Conservation (phyloP, 2,113 vertebrate species). For the Hemiprocne comata region DNA sequence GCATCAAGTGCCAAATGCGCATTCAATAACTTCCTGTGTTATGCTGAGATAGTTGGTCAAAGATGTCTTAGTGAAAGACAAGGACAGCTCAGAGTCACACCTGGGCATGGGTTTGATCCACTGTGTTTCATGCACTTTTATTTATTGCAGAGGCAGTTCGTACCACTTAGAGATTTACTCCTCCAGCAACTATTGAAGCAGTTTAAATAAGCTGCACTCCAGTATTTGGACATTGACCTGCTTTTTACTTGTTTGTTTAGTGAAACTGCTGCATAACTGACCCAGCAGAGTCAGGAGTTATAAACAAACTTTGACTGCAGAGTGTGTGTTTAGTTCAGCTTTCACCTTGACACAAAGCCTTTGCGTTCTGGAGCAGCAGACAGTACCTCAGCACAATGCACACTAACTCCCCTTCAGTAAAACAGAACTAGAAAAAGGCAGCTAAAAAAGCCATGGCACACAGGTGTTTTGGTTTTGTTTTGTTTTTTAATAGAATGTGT, state of each 20-base stretch:
- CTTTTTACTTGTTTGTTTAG: slow-evolving; percentile 62
- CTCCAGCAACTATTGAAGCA: neutral
- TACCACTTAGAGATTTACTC: neutral
- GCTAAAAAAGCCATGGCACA: neutral
- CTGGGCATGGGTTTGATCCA: neutral
- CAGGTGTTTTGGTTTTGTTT: no score
- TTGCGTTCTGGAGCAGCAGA: neutral
- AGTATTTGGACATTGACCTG: slow-evolving; percentile 55
- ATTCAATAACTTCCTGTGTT: neutral
- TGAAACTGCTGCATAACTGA: slow-evolving; percentile 33
- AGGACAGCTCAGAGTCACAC: neutral
- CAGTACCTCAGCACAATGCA: neutral
- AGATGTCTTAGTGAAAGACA: neutral
- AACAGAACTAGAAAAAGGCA: neutral
- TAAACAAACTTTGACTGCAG: slow-evolving; percentile 15
- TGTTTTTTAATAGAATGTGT: neutral
- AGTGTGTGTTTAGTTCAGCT: slow-evolving; percentile 22
- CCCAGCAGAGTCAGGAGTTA: slow-evolving; percentile 5
- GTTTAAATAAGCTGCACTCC: slow-evolving; percentile 2
- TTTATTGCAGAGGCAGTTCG: neutral
- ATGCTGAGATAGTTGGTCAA: neutral
- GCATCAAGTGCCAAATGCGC: neutral
- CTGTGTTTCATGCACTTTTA: neutral
- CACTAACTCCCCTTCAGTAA: neutral
- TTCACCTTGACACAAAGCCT: slow-evolving; percentile 29